Evolutionary conservation across 2,888 invertebrate species (phyloP).

Genomic region (Drosophila stalkeri): DNA sequence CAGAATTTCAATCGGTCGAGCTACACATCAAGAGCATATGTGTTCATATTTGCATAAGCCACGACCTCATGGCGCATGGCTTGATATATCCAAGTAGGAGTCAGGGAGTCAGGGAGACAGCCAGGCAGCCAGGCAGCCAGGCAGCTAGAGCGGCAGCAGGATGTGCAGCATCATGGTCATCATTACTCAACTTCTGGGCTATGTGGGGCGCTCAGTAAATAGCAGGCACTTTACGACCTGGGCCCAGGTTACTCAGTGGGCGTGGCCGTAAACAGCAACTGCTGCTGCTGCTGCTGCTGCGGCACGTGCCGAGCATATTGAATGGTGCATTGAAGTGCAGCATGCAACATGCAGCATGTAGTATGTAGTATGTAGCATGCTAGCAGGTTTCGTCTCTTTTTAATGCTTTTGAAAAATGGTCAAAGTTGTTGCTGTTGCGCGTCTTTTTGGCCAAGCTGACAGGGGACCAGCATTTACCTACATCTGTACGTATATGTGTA

Average conservation of each 20-base stretch:
- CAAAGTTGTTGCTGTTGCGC: constrained; percentile 64
- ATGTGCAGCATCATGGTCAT: constrained; percentile 74
- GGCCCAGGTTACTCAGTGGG: constrained; percentile 50
- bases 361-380: not conserved
- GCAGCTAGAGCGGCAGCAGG: constrained; percentile 2
- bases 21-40: constrained; percentile 40
- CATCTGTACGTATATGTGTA: constrained; percentile 16
- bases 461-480: constrained; percentile 50
- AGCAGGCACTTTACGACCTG: constrained; percentile 76
- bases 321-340: constrained; percentile 48
- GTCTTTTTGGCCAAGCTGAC: constrained; percentile 63
- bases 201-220: constrained; percentile 64
- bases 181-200: constrained; percentile 77
- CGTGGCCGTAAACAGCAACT: constrained; percentile 74
- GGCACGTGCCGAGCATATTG: constrained; percentile 75
- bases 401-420: constrained; percentile 70
- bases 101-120: not conserved
- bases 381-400: constrained; percentile 12
- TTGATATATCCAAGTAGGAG: constrained; percentile 22
- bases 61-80: constrained; percentile 40
- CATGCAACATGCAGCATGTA: constrained; percentile 25
- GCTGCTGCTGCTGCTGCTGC: constrained; percentile 55
- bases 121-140: not conserved
- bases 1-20: constrained; percentile 19
- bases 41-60: constrained; percentile 70